Evolutionary conservation across 2,888 invertebrate genomes (phyloP).

Genomic region (Cheilosia variabilis): DNA sequence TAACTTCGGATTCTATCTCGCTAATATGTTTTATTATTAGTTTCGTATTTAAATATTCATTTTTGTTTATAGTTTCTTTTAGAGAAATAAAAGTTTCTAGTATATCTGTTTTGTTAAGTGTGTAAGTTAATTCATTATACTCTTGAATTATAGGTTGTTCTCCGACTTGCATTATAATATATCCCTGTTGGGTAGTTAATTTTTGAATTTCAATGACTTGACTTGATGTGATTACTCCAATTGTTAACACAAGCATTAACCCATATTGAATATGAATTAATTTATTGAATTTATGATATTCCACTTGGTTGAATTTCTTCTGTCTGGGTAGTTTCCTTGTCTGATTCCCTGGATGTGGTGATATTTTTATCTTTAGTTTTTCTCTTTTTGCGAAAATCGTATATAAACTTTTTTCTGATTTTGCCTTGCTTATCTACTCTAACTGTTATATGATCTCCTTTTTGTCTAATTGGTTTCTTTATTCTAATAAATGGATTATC

Average conservation of each 20-base stretch:
- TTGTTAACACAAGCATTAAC: background rate
- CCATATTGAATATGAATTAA: background rate
- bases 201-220: background rate
- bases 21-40: background rate
- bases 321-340: background rate
- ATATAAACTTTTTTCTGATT: too few relatives aligned
- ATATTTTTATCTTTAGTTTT: slow-evolving; percentile 8
- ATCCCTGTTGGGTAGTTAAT: background rate
- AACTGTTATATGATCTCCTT: too few relatives aligned
- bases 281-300: background rate
- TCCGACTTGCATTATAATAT: background rate
- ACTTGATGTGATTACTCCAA: slow-evolving; percentile 2
- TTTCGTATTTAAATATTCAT: slow-evolving; percentile 16
- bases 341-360: background rate
- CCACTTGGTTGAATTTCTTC: background rate
- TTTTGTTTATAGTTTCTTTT: slow-evolving; percentile 1
- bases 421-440: too few relatives aligned
- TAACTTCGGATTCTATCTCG: background rate
- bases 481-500: too few relatives aligned
- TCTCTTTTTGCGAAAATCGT: too few relatives aligned
- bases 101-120: slow-evolving; percentile 17
- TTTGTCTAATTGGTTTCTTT: too few relatives aligned
- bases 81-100: slow-evolving; percentile 6
- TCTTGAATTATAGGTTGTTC: slow-evolving; percentile 2
- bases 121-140: slow-evolving; percentile 21